These are phyloP conservation scores for Dendroctonus ponderosae DNA, from an alignment of 1,140 invertebrate genomes.

Conservation along the genomic window DNA sequence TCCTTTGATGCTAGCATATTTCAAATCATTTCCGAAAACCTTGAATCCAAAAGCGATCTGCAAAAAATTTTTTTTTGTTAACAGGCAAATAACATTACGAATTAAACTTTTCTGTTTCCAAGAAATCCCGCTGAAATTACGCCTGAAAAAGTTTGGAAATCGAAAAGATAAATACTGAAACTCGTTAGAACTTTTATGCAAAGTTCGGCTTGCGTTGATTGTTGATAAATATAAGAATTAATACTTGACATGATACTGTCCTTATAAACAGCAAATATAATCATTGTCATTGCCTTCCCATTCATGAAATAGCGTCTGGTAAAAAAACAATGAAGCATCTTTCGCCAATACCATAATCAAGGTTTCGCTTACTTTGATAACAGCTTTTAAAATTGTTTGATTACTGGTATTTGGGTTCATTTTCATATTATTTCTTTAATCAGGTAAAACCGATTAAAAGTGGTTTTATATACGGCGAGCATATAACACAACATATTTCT, in stretches of 20 bases:
- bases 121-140: slow-evolving; percentile 3
- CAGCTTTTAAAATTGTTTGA: no score
- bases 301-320: no score
- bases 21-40: slow-evolving; percentile 77
- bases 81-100: slow-evolving; percentile 12
- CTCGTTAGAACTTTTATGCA: slow-evolving; percentile 21
- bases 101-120: slow-evolving; percentile 9
- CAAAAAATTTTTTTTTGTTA: slow-evolving; percentile 17
- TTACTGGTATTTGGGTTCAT: no score
- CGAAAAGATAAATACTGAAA: slow-evolving; percentile 21
- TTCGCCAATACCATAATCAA: no score
- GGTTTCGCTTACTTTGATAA: no score
- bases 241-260: background rate
- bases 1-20: slow-evolving; percentile 66
- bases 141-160: slow-evolving; percentile 11
- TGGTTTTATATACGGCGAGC: no score
- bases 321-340: no score
- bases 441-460: no score
- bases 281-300: background rate
- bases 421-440: no score
- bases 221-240: slow-evolving; percentile 21
- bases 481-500: no score
- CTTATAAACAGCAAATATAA: slow-evolving; percentile 1
- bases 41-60: slow-evolving; percentile 58
- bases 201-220: slow-evolving; percentile 26